Evolutionary conservation across 2,113 vertebrate genomes (phyloP), one percentile per base, ranked within the genome.

Genomic region (Fulmarus glacialis): DNA sequence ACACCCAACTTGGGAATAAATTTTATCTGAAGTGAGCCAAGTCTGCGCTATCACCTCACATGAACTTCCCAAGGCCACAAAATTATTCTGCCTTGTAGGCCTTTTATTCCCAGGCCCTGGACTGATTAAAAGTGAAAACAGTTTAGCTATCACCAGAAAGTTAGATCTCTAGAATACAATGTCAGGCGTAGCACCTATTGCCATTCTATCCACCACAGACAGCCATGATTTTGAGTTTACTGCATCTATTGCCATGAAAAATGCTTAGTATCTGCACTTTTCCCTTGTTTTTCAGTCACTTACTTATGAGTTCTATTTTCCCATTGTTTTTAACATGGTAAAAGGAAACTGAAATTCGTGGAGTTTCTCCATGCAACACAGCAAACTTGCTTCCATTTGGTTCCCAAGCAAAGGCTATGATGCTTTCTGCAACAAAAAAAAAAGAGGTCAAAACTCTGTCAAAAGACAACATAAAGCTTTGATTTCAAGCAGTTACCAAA

Each of bases 341-440:
- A 98, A 99, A 99, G 19, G 99, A 99, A 19, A 98, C 99, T 0
- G 98, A 99, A 97, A 99, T 99, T 40, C 99, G 97, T 5, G 99
- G 99, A 14, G 99, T 97, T 91, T 99, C 99, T 34, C 99, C 99
- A 13, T 99, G 99, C 43, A 99, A 98, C 89, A 99, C 99, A 5
- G 99, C 99, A 94, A 99, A 99, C 96, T 99, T 99, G 96, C 99
- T 99, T 93, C 99, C 99, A 7, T 99, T 99, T 17, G 99, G 99
- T 40, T 99, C 99, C 99, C 99, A 99, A 10, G 99, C 99, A 91
- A 99, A 99, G 7, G 99, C 99, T 78, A 99, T 99, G 97, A 99
- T 99, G 95, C 99, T 96, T 97, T 99, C 99, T 99, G 96, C 4
- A 96, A 95, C 15, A 56, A 30, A 40, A 43, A 22, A 32, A 67